phyloP scores from a whole-genome alignment of 2,888 invertebrate genomes.

The Strigamia crassipes region DNA sequence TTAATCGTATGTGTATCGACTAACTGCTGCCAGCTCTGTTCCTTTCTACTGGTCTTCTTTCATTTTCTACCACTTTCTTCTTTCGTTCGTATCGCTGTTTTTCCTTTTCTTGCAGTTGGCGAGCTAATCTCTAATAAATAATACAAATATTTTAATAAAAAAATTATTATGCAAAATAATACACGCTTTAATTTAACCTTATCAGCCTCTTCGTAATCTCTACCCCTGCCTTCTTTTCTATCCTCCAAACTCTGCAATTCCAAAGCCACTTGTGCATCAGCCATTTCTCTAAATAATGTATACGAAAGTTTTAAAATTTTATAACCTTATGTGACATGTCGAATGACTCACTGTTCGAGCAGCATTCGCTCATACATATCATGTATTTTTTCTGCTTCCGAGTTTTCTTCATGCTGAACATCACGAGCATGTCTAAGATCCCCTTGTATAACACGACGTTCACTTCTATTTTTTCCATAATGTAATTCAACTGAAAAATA shows the following conservation, averaged over 20 bases:
- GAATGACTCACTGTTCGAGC: constrained; percentile 67
- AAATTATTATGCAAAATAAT: not conserved
- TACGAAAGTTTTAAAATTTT: constrained; percentile 33
- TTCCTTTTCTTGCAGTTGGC: constrained; percentile 54
- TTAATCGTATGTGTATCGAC: not conserved
- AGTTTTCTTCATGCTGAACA: constrained; percentile 73
- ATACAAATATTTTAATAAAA: not conserved
- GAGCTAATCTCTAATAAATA: constrained; percentile 37
- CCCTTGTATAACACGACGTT: constrained; percentile 76
- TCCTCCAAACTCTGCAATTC: constrained; percentile 68
- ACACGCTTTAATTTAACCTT: constrained; percentile 51
- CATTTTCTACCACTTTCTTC: constrained; percentile 59
- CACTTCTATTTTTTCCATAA: constrained; percentile 73
- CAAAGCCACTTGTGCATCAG: constrained; percentile 70
- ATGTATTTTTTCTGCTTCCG: constrained; percentile 61
- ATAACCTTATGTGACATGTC: not conserved
- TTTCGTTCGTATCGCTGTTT: constrained; percentile 64
- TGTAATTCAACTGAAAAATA: constrained; percentile 70
- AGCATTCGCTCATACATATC: constrained; percentile 56
- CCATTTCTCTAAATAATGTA: constrained; percentile 65
- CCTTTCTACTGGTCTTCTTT: constrained; percentile 58
- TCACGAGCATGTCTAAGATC: constrained; percentile 76
- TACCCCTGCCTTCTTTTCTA: constrained; percentile 54
- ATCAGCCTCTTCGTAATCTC: constrained; percentile 57
- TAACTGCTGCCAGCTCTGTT: constrained; percentile 43